A percentile compares a stretch with the other conserved stretches of the same genome.
These are phyloP conservation scores for Epirrhoe tristata DNA, from an alignment of 2,888 invertebrate genomes.

Conservation along the genomic window DNA sequence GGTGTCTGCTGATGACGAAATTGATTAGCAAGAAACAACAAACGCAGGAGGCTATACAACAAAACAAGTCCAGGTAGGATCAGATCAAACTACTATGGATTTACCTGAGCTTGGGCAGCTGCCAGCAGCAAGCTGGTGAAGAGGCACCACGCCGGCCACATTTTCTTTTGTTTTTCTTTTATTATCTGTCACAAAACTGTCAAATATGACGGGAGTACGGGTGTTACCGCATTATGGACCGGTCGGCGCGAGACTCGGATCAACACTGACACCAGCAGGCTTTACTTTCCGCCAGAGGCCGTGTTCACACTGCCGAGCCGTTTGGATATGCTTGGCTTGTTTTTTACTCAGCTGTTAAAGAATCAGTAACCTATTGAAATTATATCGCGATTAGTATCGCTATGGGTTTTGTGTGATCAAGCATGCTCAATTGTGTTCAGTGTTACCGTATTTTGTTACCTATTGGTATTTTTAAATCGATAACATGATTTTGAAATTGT, in stretches of 20 bases:
- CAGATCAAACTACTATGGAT: constrained; percentile 16
- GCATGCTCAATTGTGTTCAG: constrained; percentile 7
- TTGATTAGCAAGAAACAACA: constrained; percentile 45
- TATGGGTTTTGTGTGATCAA: constrained; percentile 21
- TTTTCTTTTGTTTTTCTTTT: constrained; percentile 57
- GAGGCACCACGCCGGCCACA: constrained; percentile 69
- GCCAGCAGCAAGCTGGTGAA: constrained; percentile 65
- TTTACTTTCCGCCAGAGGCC: constrained; percentile 78
- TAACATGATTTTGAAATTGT: neutral
- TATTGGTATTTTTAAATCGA: neutral
- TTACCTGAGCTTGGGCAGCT: constrained; percentile 70
- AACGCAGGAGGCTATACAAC: constrained; percentile 41
- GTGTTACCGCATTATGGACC: constrained; percentile 74
- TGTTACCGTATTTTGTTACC: neutral
- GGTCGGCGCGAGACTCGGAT: constrained; percentile 70
- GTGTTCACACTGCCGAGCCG: constrained; percentile 61
- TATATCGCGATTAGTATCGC: constrained; percentile 26
- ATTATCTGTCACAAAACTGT: constrained; percentile 52
- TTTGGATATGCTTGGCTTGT: constrained; percentile 36
- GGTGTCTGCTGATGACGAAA: constrained; percentile 44
- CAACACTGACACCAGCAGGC: constrained; percentile 73
- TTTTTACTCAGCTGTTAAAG: constrained; percentile 26
- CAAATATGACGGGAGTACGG: constrained; percentile 54
- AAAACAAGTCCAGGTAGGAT: constrained; percentile 36
- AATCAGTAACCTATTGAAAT: constrained; percentile 23